Base-by-base conservation (phyloP, 2,113 vertebrate species). In the Nycticryphes semicollaris region DNA sequence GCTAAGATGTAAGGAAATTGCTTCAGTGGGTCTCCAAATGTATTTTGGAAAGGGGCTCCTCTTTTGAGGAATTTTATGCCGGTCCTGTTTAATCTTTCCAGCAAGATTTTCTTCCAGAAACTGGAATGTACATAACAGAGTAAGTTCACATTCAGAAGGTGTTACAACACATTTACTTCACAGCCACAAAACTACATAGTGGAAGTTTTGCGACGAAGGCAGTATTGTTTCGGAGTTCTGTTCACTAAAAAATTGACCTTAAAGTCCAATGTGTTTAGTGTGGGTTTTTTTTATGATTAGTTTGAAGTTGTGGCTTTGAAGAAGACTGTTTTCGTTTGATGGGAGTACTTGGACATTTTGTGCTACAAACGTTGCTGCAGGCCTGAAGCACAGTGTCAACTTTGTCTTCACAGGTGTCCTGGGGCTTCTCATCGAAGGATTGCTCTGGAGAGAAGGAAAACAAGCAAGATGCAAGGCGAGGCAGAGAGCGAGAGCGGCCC, bases 351-450 rank as follows among this genome's bases (percentile, higher is more conserved):
- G 1, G 12, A 25, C 33, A 3, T 84, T 73, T 56, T 73, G 18
- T 80, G 33, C 53, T 79, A 7, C 70, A 22, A 47, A 33, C 30
- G 14, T 56, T 83, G 66, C 37, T 47, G 64, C 37, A 35, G 41
- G 30, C 83, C 70, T 94, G 93, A 90, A 87, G 67, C 63, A 5
- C 56, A 28, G 16, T 70, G 7, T 51, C 17, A 60, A 31, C 4
- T 3, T 89, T 93, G 67, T 88, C 54, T 94, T 93, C 81, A 10
- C 98, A 99, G 99, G 97, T 99, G 99, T 98, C 98, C 99, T 31
- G 99, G 99, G 94, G 99, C 98, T 84, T 99, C 98, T 81, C 98
- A 98, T 93, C 98, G 98, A 93, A 98, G 99, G 97, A 98, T 94
- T 57, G 98, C 94, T 45, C 94, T 99, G 92, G 99, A 99, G 41